Percentiles rank a stretch among this genome's conserved stretches.
These are phyloP conservation scores for Anguilla japonica DNA, from an alignment of 2,113 vertebrate species.

Conservation along the genomic window DNA sequence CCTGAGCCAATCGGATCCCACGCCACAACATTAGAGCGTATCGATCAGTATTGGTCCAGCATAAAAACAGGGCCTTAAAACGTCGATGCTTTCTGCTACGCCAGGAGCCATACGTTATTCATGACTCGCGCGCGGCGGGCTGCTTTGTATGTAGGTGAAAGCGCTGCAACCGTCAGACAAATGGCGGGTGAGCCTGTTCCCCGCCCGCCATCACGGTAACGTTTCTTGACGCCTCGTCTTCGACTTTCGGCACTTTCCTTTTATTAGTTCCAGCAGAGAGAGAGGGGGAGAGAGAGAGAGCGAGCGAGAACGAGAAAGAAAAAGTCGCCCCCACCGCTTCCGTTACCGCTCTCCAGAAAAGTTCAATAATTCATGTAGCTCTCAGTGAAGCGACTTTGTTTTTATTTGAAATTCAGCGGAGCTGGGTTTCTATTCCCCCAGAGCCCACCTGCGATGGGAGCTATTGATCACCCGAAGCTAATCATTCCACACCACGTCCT, in stretches of 20 bases:
- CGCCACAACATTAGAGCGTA: constrained; percentile 3
- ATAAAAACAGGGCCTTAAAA: constrained; percentile 6
- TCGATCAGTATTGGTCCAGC: not conserved
- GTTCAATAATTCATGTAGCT: constrained; percentile 46
- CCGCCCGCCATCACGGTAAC: constrained; percentile 7
- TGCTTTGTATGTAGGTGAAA: constrained; percentile 11
- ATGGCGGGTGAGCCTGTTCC: constrained; percentile 26
- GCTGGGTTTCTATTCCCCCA: constrained; percentile 29
- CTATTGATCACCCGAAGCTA: constrained; percentile 68
- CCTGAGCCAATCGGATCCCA: not conserved
- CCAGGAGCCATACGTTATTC: not conserved
- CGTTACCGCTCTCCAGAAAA: constrained; percentile 20
- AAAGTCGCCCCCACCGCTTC: constrained; percentile 4
- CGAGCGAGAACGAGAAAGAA: not conserved
- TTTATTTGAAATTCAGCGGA: constrained; percentile 55
- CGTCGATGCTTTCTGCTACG: not conserved
- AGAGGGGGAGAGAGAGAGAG: not conserved
- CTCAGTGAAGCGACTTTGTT: constrained; percentile 42
- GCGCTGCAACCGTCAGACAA: constrained; percentile 21
- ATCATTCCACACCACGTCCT: constrained; percentile 57
- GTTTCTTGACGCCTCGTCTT: constrained; percentile 22
- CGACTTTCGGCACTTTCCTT: constrained; percentile 23
- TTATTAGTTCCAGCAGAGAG: constrained; percentile 3
- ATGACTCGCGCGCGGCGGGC: not conserved
- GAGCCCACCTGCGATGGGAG: constrained; percentile 51